phyloP scores from a whole-genome alignment of 1,140 invertebrate species.

The Lasaia peninsularis region DNA sequence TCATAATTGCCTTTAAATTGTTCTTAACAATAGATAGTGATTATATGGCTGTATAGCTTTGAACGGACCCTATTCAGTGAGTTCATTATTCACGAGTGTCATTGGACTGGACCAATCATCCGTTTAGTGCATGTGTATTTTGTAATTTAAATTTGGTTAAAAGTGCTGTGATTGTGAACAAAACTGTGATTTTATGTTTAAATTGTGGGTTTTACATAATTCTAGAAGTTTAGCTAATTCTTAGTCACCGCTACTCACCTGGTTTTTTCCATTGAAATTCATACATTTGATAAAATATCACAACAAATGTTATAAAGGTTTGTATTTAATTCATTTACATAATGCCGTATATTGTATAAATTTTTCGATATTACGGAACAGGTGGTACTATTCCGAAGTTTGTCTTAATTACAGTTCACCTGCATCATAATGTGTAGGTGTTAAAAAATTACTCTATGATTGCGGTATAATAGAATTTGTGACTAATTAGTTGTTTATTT shows the following conservation, averaged over 20 bases:
- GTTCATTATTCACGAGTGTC: constrained; percentile 41
- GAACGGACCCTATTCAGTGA: constrained; percentile 24
- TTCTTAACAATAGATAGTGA: constrained; percentile 25
- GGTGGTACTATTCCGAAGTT: constrained; percentile 31
- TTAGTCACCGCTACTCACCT: constrained; percentile 2
- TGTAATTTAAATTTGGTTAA: constrained; percentile 35
- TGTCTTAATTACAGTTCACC: constrained; percentile 40
- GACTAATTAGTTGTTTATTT: constrained; percentile 27
- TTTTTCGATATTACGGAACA: constrained; percentile 29
- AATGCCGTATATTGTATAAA: constrained; percentile 21
- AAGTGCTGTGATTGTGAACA: constrained; percentile 28
- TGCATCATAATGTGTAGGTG: constrained; percentile 56
- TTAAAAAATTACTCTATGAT: constrained; percentile 36
- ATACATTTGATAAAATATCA: constrained; percentile 41
- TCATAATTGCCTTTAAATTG: background rate
- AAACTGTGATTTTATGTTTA: constrained; percentile 28
- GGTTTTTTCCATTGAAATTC: constrained; percentile 19
- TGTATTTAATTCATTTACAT: constrained; percentile 30
- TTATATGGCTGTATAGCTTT: constrained; percentile 34
- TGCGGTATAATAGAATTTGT: constrained; percentile 31
- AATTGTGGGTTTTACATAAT: constrained; percentile 17
- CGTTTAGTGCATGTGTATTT: constrained; percentile 58
- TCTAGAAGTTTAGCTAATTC: constrained; percentile 11
- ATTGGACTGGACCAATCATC: constrained; percentile 61
- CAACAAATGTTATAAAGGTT: constrained; percentile 72